A percentile compares a stretch with the other conserved stretches of the same genome.
Conservation (phyloP, 2,888 invertebrate species). For the Phalera bucephala region DNA sequence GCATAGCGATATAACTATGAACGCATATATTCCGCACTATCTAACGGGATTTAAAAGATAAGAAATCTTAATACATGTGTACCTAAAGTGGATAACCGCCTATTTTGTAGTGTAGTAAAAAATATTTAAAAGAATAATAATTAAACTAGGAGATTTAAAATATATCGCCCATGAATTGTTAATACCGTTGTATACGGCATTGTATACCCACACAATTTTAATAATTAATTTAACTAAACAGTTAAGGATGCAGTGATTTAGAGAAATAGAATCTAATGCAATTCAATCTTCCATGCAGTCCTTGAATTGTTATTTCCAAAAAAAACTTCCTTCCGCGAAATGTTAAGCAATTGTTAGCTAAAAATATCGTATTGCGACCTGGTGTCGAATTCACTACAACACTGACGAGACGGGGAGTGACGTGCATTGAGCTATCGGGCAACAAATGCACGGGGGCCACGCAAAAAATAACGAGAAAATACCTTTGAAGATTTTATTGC, state of each 20-base stretch:
- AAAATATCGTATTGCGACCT: conserved; percentile 63
- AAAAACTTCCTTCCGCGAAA: conserved; percentile 72
- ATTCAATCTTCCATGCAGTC: conserved; percentile 20
- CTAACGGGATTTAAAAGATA: too few species aligned
- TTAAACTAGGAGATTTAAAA: too few species aligned
- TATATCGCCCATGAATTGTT: too few species aligned
- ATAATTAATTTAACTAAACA: too few species aligned
- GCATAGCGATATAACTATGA: too few species aligned
- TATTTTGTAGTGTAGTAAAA: too few species aligned
- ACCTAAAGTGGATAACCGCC: too few species aligned
- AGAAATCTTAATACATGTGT: too few species aligned
- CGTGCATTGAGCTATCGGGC: conserved; percentile 26
- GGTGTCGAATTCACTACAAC: conserved; percentile 56
- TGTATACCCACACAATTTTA: too few species aligned
- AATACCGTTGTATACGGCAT: too few species aligned
- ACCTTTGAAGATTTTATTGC: conserved; percentile 4
- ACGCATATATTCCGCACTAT: too few species aligned
- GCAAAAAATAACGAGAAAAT: conserved; percentile 24
- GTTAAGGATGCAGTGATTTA: neutral
- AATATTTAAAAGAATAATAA: too few species aligned
- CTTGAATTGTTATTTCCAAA: conserved; percentile 29
- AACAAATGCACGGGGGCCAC: conserved; percentile 33
- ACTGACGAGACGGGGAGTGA: conserved; percentile 33
- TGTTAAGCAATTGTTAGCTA: conserved; percentile 42
- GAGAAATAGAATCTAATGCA: conserved; percentile 8